These are phyloP conservation scores for Gephyroberyx darwinii DNA, from an alignment of 2,797 vertebrate genomes.

Conservation along the genomic window DNA sequence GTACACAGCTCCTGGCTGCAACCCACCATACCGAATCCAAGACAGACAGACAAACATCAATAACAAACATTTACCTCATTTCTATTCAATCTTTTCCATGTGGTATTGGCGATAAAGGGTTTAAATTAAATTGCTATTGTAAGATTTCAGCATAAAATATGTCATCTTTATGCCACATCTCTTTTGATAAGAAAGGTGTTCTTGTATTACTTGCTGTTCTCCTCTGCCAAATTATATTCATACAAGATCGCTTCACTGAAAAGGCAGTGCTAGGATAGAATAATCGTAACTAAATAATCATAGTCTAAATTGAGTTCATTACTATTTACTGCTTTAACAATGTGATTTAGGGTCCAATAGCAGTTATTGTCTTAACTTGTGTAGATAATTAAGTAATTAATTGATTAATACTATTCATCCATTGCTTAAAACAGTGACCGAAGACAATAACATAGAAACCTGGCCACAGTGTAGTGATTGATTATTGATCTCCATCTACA, in stretches of 20 bases:
- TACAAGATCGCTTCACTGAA: not conserved
- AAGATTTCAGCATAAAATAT: too few relatives aligned
- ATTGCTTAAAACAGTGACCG: conserved; percentile 2
- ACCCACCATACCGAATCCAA: not conserved
- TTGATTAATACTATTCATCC: not conserved
- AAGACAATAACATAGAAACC: not conserved
- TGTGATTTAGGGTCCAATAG: not conserved
- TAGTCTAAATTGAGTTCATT: conserved; percentile 11
- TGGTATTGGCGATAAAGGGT: too few relatives aligned
- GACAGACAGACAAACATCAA: not conserved
- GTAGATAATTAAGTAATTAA: not conserved
- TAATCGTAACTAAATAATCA: conserved; percentile 13
- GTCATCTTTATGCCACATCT: too few relatives aligned
- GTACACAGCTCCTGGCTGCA: not conserved
- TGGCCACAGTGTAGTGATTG: conserved; percentile 3
- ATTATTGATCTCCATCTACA: conserved; percentile 35
- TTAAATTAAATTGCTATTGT: too few relatives aligned
- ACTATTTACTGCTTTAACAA: not conserved
- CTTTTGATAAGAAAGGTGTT: too few relatives aligned
- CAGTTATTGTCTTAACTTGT: not conserved
- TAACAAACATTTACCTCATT: too few relatives aligned
- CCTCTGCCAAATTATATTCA: too few relatives aligned
- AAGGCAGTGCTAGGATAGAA: not conserved
- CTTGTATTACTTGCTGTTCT: too few relatives aligned
- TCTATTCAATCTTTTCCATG: too few relatives aligned